Percentiles rank a stretch among this genome's conserved stretches.
Evolutionary conservation across 2,797 vertebrate genomes (phyloP).

Genomic region (Silurus aristotelis): DNA sequence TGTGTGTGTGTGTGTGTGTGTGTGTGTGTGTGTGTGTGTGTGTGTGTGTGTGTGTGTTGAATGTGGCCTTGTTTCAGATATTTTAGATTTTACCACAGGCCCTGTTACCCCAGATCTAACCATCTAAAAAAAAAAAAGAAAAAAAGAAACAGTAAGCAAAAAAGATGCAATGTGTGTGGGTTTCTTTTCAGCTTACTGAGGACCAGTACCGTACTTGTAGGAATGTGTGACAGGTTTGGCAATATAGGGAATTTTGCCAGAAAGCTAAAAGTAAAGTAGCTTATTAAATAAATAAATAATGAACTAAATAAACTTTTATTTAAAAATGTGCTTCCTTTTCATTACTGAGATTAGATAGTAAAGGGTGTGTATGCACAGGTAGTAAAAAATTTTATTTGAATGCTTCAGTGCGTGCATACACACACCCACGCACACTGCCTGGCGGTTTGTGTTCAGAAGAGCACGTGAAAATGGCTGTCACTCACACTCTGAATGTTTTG

Average conservation of each 20-base stretch:
- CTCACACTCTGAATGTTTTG: slow-evolving; percentile 5
- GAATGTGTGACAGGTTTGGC: neutral
- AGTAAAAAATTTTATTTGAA: neutral
- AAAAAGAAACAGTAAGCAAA: neutral
- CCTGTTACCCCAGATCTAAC: slow-evolving; percentile 52
- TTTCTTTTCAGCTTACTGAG: neutral
- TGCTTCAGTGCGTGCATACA: neutral
- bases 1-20: slow-evolving; percentile 24
- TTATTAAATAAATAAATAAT: neutral
- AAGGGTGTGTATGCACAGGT: neutral
- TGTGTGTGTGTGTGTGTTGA: slow-evolving; percentile 44
- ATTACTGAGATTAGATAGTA: neutral
- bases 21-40: slow-evolving; percentile 46
- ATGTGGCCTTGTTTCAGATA: slow-evolving; percentile 57
- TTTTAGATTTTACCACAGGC: slow-evolving; percentile 51
- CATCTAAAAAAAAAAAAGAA: slow-evolving; percentile 8
- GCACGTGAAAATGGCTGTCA: neutral
- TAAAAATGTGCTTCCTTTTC: no score
- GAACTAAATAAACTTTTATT: no score
- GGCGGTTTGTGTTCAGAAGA: neutral
- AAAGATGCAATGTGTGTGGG: neutral
- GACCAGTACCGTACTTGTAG: neutral
- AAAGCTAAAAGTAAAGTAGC: neutral
- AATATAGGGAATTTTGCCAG: neutral
- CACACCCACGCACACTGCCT: neutral